phyloP scores from a whole-genome alignment of 2,113 vertebrate genomes.

The Zapus hudsonius region DNA sequence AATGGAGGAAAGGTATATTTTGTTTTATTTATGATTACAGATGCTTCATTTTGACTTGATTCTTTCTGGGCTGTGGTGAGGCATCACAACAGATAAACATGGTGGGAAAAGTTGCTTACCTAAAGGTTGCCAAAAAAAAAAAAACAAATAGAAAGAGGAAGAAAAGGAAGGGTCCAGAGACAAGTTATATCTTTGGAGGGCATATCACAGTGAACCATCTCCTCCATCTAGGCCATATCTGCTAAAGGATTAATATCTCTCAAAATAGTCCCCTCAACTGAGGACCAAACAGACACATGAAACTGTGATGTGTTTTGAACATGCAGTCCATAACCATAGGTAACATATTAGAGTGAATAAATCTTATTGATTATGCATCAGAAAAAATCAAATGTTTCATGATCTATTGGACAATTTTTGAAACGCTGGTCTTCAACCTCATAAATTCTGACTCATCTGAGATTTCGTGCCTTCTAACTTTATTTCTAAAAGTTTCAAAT shows the following conservation, averaged over 20 bases:
- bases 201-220: neutral
- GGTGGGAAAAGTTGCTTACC: neutral
- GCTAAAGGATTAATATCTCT: accelerated
- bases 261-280: neutral
- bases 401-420: neutral
- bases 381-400: neutral
- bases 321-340: too few species aligned
- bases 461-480: neutral
- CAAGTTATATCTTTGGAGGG: neutral
- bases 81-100: neutral
- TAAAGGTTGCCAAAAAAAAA: neutral
- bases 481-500: neutral
- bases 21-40: too few species aligned
- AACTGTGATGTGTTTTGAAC: too few species aligned
- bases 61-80: neutral
- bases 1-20: neutral
- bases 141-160: neutral
- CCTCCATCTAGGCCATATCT: neutral
- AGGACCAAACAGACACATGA: neutral
- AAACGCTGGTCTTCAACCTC: neutral
- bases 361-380: neutral
- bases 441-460: neutral
- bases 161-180: neutral
- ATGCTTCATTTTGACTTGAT: neutral
- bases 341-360: neutral